Evolutionary conservation across 2,113 vertebrate genomes (phyloP), one percentile per base, ranked within the genome.

Genomic region (Microcebus murinus): DNA sequence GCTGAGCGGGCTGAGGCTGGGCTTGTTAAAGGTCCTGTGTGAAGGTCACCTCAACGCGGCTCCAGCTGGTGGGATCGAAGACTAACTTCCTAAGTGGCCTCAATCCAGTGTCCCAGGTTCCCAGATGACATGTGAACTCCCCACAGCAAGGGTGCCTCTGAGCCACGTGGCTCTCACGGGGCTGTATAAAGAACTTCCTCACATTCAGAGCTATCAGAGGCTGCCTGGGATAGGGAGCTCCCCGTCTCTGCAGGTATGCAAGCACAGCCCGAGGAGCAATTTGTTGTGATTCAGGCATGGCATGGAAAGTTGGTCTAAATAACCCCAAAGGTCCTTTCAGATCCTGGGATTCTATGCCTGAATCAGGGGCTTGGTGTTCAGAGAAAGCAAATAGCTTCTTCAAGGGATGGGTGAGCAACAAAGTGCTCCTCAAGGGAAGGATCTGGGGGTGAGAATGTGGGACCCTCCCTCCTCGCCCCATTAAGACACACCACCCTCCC

Each of bases 1-100:
- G 55, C 55, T 50, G 42, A 89, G 48, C 3, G 27, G 27, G 25
- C 36, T 45, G 86, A 55, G 2, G 23, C 29, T 74, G 13, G 42
- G 31, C 50, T 1, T 0, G 0, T 4, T 6, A 52, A 52, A 1
- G 55, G 71, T 20, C 36, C 31, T 14, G 48, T 6, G 31, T 21
- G 15, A 42, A 74, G 61, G 71, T 36, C 52, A 31, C 45, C 0
- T 1, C 23, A 7, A 7, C 0, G n/a, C 13, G 34, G 23, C 23
- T 83, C 42, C 12, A 6, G 73, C 48, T 25, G 83, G 79, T 7
- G 34, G 48, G 84, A 74, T 36, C 57, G 84, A 71, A 71, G 87
- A 42, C 48, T 21, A 79, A 34, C 11, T 87, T 80, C 73, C 91
- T 21, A 34, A 52, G 73, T 18, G 50, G 65, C 31, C 25, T 6